Evolutionary conservation across 2,113 vertebrate species (phyloP), one percentile per base, ranked within the genome.

Genomic region (Pangasianodon hypophthalmus): DNA sequence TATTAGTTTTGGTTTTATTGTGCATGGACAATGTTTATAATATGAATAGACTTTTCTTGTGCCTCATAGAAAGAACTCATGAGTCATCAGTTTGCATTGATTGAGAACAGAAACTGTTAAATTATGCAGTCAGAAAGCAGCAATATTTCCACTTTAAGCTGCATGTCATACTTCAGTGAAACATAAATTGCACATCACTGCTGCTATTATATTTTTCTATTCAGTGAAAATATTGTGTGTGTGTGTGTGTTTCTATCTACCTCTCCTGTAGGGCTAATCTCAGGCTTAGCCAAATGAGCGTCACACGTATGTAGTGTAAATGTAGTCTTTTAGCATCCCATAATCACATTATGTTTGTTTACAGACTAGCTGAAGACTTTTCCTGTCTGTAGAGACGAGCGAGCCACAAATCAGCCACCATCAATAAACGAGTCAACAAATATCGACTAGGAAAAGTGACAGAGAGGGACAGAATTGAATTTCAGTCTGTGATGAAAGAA

Each of bases 401-500:
- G 10, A 46, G 62, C 21, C 37, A 6, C 41, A 60, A 48, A 85
- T 89, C 71, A 64, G 73, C 26, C 83, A 1, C 44, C 19, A 29
- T 67, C 88, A 64, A 85, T 85, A 85, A 89, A 79, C 44, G 9
- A 46, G 75, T 52, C 29, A 26, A 85, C 69, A 77, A 60, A 85
- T 62, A 89, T 89, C 44, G 69, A 84, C 50, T 67, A 73, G 50
- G 24, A 64, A 24, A 44, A 41, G 32, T 58, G 90, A 67, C 80
- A 21, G 18, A 7, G 67, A 83, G 90, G 13, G 80, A n/a, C 64
- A 81, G 54, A 52, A 91, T 85, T 86, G 83, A 86, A 73, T 81
- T 85, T 85, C 46, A 73, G 79, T 73, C 46, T 18, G 18, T 56
- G 85, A 52, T 86, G 56, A 64, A 56, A 56, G 41, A 89, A 87